phyloP scores from a whole-genome alignment of 1,140 invertebrate species.

The Philotrypesis tridentata region DNA sequence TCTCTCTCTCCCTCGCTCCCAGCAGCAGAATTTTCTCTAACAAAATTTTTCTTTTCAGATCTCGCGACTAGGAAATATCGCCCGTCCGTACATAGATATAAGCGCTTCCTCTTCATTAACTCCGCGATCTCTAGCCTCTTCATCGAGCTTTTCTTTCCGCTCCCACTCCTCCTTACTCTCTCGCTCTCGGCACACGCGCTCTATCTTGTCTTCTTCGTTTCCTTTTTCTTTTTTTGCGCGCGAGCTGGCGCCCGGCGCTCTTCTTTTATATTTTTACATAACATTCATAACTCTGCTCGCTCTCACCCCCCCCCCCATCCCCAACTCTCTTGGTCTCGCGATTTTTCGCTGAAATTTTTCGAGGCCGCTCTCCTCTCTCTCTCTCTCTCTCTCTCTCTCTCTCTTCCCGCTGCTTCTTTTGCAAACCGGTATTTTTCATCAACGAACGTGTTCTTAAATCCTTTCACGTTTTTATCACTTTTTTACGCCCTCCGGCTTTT shows the following conservation, averaged over 20 bases:
- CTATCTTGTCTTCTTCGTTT: background rate
- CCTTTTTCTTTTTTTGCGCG: background rate
- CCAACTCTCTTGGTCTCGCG: background rate
- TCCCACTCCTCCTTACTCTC: background rate
- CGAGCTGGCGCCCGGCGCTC: background rate
- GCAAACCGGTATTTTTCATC: constrained; percentile 18
- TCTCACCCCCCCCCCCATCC: too few relatives aligned
- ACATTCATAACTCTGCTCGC: constrained; percentile 27
- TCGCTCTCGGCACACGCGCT: background rate
- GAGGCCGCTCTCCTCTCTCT: too few relatives aligned
- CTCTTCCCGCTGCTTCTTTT: background rate
- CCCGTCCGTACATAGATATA: background rate
- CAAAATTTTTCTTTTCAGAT: background rate
- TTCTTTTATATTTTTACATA: constrained; percentile 29
- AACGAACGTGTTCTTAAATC: background rate
- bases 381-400: too few relatives aligned
- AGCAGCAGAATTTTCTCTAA: background rate
- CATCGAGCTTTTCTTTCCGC: constrained; percentile 12
- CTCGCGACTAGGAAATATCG: background rate
- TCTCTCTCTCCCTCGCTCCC: too few relatives aligned
- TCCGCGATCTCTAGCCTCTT: constrained; percentile 13
- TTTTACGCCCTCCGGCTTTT: background rate
- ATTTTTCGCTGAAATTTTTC: constrained; percentile 29
- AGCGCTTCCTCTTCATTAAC: constrained; percentile 33
- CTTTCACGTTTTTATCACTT: background rate